Conservation (phyloP, 2,888 invertebrate species). For the Acanthosepion lycidas region DNA sequence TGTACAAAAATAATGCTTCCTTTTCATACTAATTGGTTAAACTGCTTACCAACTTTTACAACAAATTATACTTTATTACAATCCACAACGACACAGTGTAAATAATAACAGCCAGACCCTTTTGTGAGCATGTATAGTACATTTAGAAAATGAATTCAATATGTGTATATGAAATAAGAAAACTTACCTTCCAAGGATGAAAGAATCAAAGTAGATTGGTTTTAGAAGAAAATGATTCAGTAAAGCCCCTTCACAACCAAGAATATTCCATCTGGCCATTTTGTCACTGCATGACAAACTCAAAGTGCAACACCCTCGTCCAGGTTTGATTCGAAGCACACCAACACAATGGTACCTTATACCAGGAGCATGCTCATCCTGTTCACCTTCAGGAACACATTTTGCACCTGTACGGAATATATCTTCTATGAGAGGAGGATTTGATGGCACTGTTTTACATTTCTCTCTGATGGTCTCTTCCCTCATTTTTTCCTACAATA, state of each 20-base stretch:
- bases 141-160: too few species aligned
- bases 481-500: background rate
- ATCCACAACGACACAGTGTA: too few species aligned
- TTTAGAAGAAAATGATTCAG: constrained; percentile 81
- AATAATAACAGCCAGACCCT: too few species aligned
- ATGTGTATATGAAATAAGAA: background rate
- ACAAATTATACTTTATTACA: too few species aligned
- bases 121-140: too few species aligned
- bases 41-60: too few species aligned
- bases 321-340: constrained; percentile 88
- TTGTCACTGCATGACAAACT: constrained; percentile 97
- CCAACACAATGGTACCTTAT: constrained; percentile 82
- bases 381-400: constrained; percentile 78
- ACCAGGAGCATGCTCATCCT: constrained; percentile 80
- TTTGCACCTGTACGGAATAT: constrained; percentile 92
- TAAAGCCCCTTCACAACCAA: constrained; percentile 89
- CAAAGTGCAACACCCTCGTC: constrained; percentile 89
- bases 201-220: constrained; percentile 82
- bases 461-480: background rate
- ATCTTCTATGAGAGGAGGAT: constrained; percentile 59
- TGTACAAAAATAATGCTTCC: too few species aligned
- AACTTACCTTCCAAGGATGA: constrained; percentile 82
- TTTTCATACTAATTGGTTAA: too few species aligned
- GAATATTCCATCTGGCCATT: constrained; percentile 88
- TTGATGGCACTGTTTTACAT: background rate